Conservation (phyloP, 2,113 vertebrate genomes). For the Calyptomena viridis region DNA sequence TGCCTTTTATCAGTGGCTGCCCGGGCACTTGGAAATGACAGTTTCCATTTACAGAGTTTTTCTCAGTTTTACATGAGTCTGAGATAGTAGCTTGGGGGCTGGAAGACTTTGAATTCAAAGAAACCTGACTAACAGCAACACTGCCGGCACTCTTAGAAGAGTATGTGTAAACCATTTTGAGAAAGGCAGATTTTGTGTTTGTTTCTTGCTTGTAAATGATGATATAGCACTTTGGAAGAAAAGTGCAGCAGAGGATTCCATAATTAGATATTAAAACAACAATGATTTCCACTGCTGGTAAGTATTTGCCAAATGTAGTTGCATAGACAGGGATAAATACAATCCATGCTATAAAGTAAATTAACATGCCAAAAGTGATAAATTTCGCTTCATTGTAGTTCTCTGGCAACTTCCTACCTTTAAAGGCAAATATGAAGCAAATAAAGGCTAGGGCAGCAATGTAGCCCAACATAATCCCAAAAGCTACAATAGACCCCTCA, state of each 20-base stretch:
- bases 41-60: conserved; percentile 37
- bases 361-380: conserved; percentile 90
- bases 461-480: conserved; percentile 84
- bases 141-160: conserved; percentile 72
- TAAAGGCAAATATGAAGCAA: conserved; percentile 87
- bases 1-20: background rate
- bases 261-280: conserved; percentile 90
- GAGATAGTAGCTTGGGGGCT: background rate
- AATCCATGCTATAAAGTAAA: conserved; percentile 89
- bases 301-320: conserved; percentile 82
- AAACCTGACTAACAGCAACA: conserved; percentile 63
- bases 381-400: conserved; percentile 91
- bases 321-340: conserved; percentile 85
- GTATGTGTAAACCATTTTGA: conserved; percentile 81
- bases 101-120: conserved; percentile 46
- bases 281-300: conserved; percentile 87
- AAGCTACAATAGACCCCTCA: conserved; percentile 81
- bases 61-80: background rate
- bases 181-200: conserved; percentile 86
- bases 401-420: conserved; percentile 86
- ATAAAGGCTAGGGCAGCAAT: conserved; percentile 79
- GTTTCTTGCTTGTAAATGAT: conserved; percentile 84
- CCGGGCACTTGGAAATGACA: conserved; percentile 22
- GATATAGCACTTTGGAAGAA: conserved; percentile 87
- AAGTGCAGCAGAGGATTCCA: conserved; percentile 84